Base-by-base conservation (phyloP, 2,113 vertebrate genomes). In the Macrotus californicus region DNA sequence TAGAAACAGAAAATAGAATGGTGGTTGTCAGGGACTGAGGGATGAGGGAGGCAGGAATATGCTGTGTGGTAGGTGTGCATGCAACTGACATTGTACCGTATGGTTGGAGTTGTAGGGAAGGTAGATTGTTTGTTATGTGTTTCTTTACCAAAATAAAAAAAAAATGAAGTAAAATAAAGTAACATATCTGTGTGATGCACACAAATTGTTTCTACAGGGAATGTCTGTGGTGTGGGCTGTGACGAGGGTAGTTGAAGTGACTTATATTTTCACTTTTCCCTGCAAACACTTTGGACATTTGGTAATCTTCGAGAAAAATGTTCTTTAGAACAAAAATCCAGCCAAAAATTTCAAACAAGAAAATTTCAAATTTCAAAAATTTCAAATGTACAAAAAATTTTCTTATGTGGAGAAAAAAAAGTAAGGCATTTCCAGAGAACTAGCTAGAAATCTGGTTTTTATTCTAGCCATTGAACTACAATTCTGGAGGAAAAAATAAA, bases 401-500 rank as follows among this genome's bases (percentile, higher is more conserved):
- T 85, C 19, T 73, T 52, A 34, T 36, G 8, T 48, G 77, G 34
- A 54, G 52, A 72, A 91, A 95, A 83, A 36, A 94, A 87, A 18
- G 21, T 64, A 59, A 93, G 21, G 10, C 24, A 59, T 39, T 75
- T 93, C 70, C 15, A 83, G 22, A 76, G 66, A 95, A 70, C 48
- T 72, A 43, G 46, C 39, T 54, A 69, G 67, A 90, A 95, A 67
- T 18, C 54, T 79, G 66, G 76, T 36, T 89, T 88, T 72, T 31
- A 80, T 81, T 91, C 31, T 93, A 84, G 16, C 26, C 59, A 88
- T 52, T 90, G 67, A 95, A 59, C 9, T 84, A 64, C 87, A 89
- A 94, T 92, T 81, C 39, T 94, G 85, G 91, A 91, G 46, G 14
- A 52, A 90, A 79, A 75, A 82, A 34, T 41, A 69, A 86, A 67